Conservation (phyloP, 2,888 invertebrate genomes). For the Tipula helvola region DNA sequence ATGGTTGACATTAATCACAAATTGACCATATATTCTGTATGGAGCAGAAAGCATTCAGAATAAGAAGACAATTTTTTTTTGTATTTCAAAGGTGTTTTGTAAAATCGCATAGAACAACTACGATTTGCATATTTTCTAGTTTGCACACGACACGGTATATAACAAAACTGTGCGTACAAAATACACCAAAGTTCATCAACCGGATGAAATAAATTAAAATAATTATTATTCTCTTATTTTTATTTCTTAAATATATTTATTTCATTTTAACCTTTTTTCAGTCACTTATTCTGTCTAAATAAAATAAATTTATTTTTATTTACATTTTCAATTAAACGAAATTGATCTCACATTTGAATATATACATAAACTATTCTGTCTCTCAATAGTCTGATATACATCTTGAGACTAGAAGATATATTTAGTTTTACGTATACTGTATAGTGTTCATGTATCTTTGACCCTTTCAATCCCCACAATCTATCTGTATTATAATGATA, state of each 20-base stretch:
- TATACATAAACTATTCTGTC: not conserved
- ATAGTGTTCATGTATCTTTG: not conserved
- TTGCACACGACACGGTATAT: no score
- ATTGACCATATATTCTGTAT: not conserved
- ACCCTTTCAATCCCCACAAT: not conserved
- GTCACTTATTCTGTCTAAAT: not conserved
- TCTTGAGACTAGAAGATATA: not conserved
- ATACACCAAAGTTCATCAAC: not conserved
- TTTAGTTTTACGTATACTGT: not conserved
- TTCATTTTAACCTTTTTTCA: not conserved
- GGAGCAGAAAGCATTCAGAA: no score
- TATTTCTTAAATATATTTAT: not conserved
- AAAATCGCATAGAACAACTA: no score
- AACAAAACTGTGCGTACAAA: no score
- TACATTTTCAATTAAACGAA: conserved; percentile 4
- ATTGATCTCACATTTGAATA: conserved; percentile 1
- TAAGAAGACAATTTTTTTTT: no score
- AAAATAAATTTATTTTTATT: not conserved
- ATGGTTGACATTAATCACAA: not conserved
- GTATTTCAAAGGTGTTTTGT: no score
- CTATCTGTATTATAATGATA: not conserved
- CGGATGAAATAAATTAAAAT: not conserved
- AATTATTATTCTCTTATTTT: not conserved
- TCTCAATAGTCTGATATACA: not conserved
- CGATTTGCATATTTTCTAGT: no score